Percentiles rank a stretch among this genome's conserved stretches.
These are phyloP conservation scores for Drosophila cognata DNA, from an alignment of 2,888 invertebrate genomes.

Conservation along the genomic window DNA sequence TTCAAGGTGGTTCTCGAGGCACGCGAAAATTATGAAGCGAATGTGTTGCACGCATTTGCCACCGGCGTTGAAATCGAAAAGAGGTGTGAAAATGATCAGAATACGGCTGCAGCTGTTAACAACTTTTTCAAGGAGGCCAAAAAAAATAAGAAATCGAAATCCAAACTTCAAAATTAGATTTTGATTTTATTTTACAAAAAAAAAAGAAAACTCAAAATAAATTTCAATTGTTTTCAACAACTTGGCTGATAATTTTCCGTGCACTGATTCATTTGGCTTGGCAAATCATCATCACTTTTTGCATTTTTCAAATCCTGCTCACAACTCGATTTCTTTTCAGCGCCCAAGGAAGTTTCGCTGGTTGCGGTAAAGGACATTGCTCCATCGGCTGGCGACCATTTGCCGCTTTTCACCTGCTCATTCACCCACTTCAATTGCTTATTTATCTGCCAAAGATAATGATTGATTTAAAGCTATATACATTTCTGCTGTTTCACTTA, in stretches of 20 bases:
- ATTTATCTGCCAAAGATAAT: conserved; percentile 43
- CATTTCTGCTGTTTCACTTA: not conserved
- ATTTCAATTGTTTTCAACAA: conserved; percentile 31
- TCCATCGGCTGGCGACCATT: conserved; percentile 49
- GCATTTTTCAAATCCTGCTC: not conserved
- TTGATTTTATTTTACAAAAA: conserved; percentile 7
- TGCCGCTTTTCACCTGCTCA: conserved; percentile 23
- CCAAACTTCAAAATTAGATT: conserved; percentile 11
- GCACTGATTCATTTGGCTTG: conserved; percentile 13
- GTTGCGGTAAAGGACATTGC: conserved; percentile 25
- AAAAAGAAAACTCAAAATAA: not conserved
- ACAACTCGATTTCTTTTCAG: conserved; percentile 14
- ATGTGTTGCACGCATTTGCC: conserved; percentile 32
- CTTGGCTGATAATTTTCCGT: conserved; percentile 53
- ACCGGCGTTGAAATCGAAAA: conserved; percentile 32
- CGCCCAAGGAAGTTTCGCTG: conserved; percentile 9
- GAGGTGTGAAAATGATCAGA: conserved; percentile 29
- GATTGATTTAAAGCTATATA: not conserved
- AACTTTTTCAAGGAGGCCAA: conserved; percentile 36
- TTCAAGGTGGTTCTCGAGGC: conserved; percentile 36
- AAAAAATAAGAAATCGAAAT: conserved; percentile 36
- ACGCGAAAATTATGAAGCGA: conserved; percentile 26
- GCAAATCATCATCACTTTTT: not conserved
- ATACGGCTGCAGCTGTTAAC: conserved; percentile 24
- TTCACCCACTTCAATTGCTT: conserved; percentile 60